Percentiles rank a stretch among this genome's conserved stretches.
Conservation (phyloP, 2,888 invertebrate genomes). For the Campopleginae sp. region DNA sequence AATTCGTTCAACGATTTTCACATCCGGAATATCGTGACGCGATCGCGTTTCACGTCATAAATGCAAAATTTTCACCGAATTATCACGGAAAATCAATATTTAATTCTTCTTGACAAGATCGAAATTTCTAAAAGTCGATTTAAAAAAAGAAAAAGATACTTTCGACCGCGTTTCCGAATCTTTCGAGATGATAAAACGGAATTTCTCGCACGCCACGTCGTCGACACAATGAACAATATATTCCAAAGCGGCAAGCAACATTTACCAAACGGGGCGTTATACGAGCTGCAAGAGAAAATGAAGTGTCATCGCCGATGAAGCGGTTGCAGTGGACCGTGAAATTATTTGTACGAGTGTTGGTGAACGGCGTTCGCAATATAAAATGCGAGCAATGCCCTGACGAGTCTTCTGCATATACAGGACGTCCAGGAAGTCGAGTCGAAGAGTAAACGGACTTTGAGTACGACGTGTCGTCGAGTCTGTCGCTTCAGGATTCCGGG, state of each 20-base stretch:
- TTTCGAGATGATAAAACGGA: constrained; percentile 23
- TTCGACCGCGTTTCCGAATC: neutral
- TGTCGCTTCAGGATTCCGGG: neutral
- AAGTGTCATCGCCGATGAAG: constrained; percentile 63
- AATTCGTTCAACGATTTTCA: neutral
- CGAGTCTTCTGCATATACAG: constrained; percentile 26
- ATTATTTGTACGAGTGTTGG: constrained; percentile 49
- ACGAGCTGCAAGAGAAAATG: constrained; percentile 63
- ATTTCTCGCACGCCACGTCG: constrained; percentile 48
- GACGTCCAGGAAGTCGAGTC: neutral
- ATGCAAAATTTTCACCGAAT: neutral
- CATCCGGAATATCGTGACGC: neutral
- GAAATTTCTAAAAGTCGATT: neutral
- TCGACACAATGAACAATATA: constrained; percentile 20
- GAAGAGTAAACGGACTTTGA: neutral
- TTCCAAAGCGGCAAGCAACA: neutral
- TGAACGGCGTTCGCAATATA: constrained; percentile 17
- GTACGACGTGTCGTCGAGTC: neutral
- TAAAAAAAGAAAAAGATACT: neutral
- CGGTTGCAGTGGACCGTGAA: constrained; percentile 63
- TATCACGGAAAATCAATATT: neutral
- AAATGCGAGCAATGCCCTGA: constrained; percentile 17
- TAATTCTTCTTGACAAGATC: neutral
- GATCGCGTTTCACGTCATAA: neutral
- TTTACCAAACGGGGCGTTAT: constrained; percentile 52